Conservation (phyloP, 2,797 vertebrate species). For the Danio albolineatus region DNA sequence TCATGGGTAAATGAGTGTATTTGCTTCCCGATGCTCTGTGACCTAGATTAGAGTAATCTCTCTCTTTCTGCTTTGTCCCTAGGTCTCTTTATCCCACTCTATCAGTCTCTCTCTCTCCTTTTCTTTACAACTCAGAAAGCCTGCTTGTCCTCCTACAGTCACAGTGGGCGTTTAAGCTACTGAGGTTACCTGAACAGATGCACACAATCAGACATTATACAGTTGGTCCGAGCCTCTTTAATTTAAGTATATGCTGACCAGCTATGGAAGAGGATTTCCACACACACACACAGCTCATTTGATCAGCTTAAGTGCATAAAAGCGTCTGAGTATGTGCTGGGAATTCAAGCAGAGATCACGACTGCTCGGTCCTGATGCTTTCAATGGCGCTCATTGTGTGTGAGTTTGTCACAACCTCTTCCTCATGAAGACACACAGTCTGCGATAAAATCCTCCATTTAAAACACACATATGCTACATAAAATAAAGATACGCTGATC, state of each 20-base stretch:
- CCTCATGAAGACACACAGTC: constrained; percentile 19
- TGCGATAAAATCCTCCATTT: constrained; percentile 8
- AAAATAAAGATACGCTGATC: constrained; percentile 61
- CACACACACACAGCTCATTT: constrained; percentile 46
- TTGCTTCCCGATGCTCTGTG: constrained; percentile 79
- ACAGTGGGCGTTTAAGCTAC: constrained; percentile 23
- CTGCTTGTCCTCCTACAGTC: constrained; percentile 57
- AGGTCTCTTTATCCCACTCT: constrained; percentile 30
- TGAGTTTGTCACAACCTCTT: constrained; percentile 23
- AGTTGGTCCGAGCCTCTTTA: constrained; percentile 14
- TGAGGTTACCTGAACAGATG: constrained; percentile 46
- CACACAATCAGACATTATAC: constrained; percentile 32
- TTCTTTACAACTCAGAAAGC: constrained; percentile 53
- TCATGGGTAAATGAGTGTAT: constrained; percentile 76
- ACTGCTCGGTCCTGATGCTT: constrained; percentile 30
- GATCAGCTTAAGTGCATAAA: constrained; percentile 45
- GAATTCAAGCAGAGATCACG: constrained; percentile 47
- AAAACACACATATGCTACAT: constrained; percentile 38
- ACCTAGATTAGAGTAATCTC: constrained; percentile 82
- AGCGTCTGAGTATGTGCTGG: constrained; percentile 54
- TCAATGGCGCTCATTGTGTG: constrained; percentile 51
- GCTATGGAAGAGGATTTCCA: constrained; percentile 29
- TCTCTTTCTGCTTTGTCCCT: constrained; percentile 57
- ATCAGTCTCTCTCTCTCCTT: constrained; percentile 32
- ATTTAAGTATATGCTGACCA: constrained; percentile 28